Base-by-base conservation (phyloP, 2,888 invertebrate genomes). In the Acronicta psi region DNA sequence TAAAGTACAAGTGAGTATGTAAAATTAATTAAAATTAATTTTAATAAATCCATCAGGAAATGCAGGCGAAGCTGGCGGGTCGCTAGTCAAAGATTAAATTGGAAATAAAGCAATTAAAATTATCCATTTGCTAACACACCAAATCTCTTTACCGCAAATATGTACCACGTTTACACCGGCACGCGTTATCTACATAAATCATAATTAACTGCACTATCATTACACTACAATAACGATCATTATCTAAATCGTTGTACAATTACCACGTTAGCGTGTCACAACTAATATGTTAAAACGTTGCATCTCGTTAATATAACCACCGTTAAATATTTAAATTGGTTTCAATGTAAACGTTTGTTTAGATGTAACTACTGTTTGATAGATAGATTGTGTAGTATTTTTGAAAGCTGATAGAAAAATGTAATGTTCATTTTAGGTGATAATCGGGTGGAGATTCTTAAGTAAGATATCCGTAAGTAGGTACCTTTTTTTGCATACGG, bases 241-340 rank as follows among this genome's bases (percentile, higher is more conserved):
- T 59, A 73, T 73, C 75, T 61, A 72, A 73, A 73, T 75, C 58
- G 69, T 34, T 47, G 17, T 61, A 50, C 73, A 67, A 73, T 75
- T 72, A 72, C 57, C 73, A 50, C 75, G 54, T 71, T 71, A 38
- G 55, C 55, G 49, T 68, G 72, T 72, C 72, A 69, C 44, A 46
- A 66, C 67, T 72, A 72, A 69, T 69, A 54, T 69, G 56, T 57
- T 72, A 57, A 72, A 69, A 66, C 56, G 61, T n/a, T 75, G 64
- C 58, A 58, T 72, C 65, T 62, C 69, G 65, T 73, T 75, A 68
- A 46, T 49, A 50, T 44, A 46, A 42, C 36, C 41, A 53, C 49
- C 31, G 36, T 43, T 46, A 73, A 65, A 74, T 73, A 73, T 55
- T 69, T 17, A 51, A 52, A 31, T 43, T 18, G 23, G 29, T 42